Percentiles rank a stretch among this genome's conserved stretches.
These are phyloP conservation scores for Spea multiplicata DNA, from an alignment of 2,113 vertebrate genomes.

Conservation along the genomic window DNA sequence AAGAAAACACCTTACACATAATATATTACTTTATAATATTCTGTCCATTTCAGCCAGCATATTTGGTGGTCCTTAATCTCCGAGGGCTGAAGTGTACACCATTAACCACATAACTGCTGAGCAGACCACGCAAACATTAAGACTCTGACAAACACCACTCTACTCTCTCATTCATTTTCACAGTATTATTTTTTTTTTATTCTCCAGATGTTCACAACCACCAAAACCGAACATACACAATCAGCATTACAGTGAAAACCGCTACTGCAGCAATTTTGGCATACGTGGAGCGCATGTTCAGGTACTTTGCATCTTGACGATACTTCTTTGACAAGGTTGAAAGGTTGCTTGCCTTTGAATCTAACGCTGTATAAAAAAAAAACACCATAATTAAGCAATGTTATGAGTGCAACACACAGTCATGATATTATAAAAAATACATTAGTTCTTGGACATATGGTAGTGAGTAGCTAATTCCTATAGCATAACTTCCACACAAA, in stretches of 20 bases:
- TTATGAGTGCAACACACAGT: not conserved
- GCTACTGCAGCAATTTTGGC: conserved; percentile 93
- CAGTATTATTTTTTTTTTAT: not conserved
- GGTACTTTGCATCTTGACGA: conserved; percentile 93
- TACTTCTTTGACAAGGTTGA: conserved; percentile 98
- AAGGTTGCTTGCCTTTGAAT: conserved; percentile 96
- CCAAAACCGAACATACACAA: conserved; percentile 97
- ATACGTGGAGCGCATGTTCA: conserved; percentile 98
- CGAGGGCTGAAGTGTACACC: not conserved
- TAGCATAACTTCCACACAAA: too few species aligned
- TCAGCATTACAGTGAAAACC: conserved; percentile 97
- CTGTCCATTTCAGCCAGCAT: not conserved
- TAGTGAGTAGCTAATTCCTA: too few species aligned
- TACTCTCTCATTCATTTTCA: conserved; percentile 3
- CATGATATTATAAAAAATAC: too few species aligned
- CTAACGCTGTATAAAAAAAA: conserved; percentile 74
- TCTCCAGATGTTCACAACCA: conserved; percentile 83
- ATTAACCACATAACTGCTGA: conserved; percentile 10
- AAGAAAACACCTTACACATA: too few species aligned
- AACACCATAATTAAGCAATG: not conserved
- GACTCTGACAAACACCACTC: not conserved
- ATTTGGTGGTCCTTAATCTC: not conserved
- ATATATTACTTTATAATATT: too few species aligned
- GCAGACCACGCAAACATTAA: not conserved
- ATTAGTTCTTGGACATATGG: too few species aligned